These are phyloP conservation scores for Anoplophora glabripennis DNA, from an alignment of 1,140 invertebrate genomes.

Conservation along the genomic window DNA sequence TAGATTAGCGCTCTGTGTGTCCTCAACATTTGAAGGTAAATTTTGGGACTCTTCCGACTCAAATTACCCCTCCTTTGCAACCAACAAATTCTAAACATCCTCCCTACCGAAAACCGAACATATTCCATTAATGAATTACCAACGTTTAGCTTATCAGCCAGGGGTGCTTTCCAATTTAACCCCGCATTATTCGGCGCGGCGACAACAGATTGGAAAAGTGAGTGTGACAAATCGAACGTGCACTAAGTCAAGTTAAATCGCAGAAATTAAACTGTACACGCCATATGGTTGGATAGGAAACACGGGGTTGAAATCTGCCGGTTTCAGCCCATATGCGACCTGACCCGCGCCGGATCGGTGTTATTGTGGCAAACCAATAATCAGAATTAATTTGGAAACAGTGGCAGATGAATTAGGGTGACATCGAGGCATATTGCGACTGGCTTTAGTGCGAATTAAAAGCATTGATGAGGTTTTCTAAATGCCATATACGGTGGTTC, in stretches of 20 bases:
- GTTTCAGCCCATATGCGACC: conserved; percentile 21
- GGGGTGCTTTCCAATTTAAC: conserved; percentile 15
- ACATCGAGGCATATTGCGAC: too few relatives aligned
- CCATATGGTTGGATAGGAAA: conserved; percentile 25
- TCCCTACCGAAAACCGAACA: background rate
- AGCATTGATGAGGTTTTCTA: too few relatives aligned
- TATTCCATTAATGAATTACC: conserved; percentile 32
- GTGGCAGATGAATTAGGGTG: conserved; percentile 13
- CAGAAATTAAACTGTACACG: conserved; percentile 29
- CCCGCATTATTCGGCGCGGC: conserved; percentile 10
- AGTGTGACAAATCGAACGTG: conserved; percentile 36
- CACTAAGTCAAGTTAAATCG: conserved; percentile 34
- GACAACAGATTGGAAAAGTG: conserved; percentile 34
- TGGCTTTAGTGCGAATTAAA: too few relatives aligned
- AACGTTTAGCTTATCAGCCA: conserved; percentile 27
- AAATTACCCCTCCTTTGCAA: background rate
- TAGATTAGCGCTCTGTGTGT: too few relatives aligned
- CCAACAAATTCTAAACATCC: background rate
- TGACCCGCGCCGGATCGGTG: conserved; percentile 15
- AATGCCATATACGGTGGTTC: too few relatives aligned
- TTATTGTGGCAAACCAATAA: conserved; percentile 16
- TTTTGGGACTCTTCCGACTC: background rate
- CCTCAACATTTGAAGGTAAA: too few relatives aligned
- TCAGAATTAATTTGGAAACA: conserved; percentile 16
- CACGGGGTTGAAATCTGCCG: background rate